Conservation (phyloP, 1,140 invertebrate species). For the Agraylea sexmaculata region DNA sequence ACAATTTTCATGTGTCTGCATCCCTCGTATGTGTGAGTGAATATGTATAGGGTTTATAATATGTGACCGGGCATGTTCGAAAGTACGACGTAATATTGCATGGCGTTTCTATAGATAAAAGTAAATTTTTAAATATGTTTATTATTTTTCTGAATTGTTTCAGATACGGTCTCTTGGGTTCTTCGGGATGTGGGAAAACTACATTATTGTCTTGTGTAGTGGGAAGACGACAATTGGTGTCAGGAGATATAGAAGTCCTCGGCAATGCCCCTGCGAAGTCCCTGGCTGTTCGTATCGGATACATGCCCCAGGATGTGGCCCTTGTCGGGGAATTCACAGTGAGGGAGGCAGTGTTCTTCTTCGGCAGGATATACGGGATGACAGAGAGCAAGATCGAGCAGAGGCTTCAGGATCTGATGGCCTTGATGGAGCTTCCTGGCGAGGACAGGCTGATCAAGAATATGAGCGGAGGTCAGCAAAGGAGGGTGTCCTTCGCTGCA, state of each 20-base stretch:
- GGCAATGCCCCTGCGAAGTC: slow-evolving; percentile 66
- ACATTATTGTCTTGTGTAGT: slow-evolving; percentile 79
- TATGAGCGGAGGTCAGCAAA: slow-evolving; percentile 78
- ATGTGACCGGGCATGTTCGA: no score
- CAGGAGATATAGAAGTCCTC: slow-evolving; percentile 66
- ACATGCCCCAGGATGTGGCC: slow-evolving; percentile 85
- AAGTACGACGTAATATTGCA: no score
- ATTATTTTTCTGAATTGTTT: slow-evolving; percentile 16
- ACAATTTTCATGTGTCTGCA: no score
- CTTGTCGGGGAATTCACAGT: slow-evolving; percentile 80
- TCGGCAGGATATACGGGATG: slow-evolving; percentile 79
- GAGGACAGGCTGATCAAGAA: slow-evolving; percentile 48
- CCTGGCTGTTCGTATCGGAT: slow-evolving; percentile 71
- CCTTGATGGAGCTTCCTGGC: slow-evolving; percentile 62
- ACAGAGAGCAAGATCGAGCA: slow-evolving; percentile 48
- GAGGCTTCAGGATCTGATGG: slow-evolving; percentile 54
- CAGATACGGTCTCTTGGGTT: slow-evolving; percentile 78
- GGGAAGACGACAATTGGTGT: slow-evolving; percentile 59
- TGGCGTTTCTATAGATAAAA: neutral
- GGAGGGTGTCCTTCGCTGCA: slow-evolving; percentile 75
- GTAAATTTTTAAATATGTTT: slow-evolving; percentile 12
- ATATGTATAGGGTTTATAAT: no score
- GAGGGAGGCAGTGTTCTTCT: slow-evolving; percentile 74
- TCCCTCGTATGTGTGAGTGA: no score
- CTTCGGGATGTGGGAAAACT: slow-evolving; percentile 76